Evolutionary conservation across 2,797 vertebrate genomes (phyloP).

Genomic region (Trichosurus vulpecula): DNA sequence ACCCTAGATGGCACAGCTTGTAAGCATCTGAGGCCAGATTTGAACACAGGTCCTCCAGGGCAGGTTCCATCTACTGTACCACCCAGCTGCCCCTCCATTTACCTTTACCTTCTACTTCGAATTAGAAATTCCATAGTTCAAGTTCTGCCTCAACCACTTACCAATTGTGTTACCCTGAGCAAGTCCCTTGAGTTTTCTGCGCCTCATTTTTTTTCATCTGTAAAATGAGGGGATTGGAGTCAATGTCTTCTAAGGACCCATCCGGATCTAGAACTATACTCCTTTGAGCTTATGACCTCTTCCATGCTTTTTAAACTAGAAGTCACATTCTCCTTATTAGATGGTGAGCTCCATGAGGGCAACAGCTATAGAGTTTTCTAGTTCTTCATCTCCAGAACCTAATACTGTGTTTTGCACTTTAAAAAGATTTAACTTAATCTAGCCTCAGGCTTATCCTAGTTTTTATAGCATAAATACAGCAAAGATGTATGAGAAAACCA

Average conservation of each 20-base stretch:
- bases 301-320: background rate
- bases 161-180: background rate
- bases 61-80: background rate
- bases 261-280: background rate
- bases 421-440: background rate
- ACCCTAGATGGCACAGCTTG: background rate
- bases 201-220: background rate
- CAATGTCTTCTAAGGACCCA: background rate
- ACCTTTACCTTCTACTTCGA: background rate
- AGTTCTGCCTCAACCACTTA: background rate
- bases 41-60: background rate
- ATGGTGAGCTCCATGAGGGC: background rate
- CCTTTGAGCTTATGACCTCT: background rate
- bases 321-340: background rate
- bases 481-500: background rate
- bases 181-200: background rate
- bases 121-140: background rate
- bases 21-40: background rate
- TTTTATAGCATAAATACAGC: background rate
- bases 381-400: background rate
- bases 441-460: background rate
- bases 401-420: no score
- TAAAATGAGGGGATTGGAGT: background rate
- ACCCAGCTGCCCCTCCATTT: background rate
- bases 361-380: background rate